Conservation (phyloP, 2,888 invertebrate genomes). For the Phalera bucephala region DNA sequence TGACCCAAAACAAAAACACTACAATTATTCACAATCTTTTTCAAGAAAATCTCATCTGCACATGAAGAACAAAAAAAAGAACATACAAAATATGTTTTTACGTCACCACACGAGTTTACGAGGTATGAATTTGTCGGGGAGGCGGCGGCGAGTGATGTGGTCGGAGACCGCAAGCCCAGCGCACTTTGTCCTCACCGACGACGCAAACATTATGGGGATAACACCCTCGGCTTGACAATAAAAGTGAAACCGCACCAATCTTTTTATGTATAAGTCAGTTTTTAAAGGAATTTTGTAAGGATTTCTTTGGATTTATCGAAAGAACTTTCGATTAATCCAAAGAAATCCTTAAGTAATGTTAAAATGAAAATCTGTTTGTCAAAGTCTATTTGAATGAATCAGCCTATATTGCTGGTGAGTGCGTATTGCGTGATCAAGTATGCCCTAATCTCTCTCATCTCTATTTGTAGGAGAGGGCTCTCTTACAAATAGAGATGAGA, state of each 20-base stretch:
- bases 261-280: slow-evolving; percentile 21
- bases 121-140: slow-evolving; percentile 53
- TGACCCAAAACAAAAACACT: no score
- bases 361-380: no score
- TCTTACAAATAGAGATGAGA: no score
- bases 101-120: slow-evolving; percentile 48
- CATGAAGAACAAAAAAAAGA: slow-evolving; percentile 13
- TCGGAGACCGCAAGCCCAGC: slow-evolving; percentile 37
- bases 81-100: slow-evolving; percentile 18
- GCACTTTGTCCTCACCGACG: slow-evolving; percentile 35
- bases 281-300: slow-evolving; percentile 7
- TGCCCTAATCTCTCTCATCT: no score
- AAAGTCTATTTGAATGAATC: no score
- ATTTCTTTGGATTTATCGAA: no score
- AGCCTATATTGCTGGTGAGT: no score
- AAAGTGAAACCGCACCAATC: slow-evolving; percentile 37
- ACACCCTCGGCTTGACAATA: slow-evolving; percentile 30
- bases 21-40: not conserved
- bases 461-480: no score
- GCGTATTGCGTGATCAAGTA: no score
- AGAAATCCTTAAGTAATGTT: no score
- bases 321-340: no score
- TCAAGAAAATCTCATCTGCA: slow-evolving; percentile 30
- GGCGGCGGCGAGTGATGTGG: slow-evolving; percentile 49
- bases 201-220: slow-evolving; percentile 54